Percentiles rank a stretch among this genome's conserved stretches.
phyloP scores from a whole-genome alignment of 2,888 invertebrate genomes.

The Leucania comma region DNA sequence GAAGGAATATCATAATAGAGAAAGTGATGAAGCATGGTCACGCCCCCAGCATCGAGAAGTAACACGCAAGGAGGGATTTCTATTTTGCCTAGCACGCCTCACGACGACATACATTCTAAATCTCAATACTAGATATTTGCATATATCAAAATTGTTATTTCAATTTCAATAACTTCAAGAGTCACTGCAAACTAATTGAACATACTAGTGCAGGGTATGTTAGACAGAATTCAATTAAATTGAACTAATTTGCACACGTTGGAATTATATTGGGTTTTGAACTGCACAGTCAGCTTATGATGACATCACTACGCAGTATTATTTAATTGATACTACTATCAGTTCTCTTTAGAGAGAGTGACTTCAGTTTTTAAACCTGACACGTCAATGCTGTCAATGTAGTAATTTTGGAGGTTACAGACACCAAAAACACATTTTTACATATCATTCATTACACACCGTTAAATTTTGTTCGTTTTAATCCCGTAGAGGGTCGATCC shows the following conservation, averaged over 20 bases:
- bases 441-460: no score
- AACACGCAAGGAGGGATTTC: no score
- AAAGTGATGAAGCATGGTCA: no score
- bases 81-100: neutral
- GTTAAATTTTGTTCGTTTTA: no score
- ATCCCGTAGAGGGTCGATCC: no score
- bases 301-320: conserved; percentile 33
- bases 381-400: no score
- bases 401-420: no score
- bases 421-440: no score
- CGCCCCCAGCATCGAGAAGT: no score
- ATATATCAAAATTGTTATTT: neutral
- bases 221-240: conserved; percentile 55
- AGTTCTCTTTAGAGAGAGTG: conserved; percentile 32
- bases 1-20: no score
- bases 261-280: conserved; percentile 21
- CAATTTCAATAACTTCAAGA: conserved; percentile 1
- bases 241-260: conserved; percentile 54
- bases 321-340: conserved; percentile 53
- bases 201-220: conserved; percentile 15
- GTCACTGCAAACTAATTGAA: conserved; percentile 31
- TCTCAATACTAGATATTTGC: neutral
- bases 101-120: neutral
- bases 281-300: conserved; percentile 38
- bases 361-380: neutral